phyloP scores from a whole-genome alignment of 2,797 vertebrate species.

The Neosilurus hyrtlii region DNA sequence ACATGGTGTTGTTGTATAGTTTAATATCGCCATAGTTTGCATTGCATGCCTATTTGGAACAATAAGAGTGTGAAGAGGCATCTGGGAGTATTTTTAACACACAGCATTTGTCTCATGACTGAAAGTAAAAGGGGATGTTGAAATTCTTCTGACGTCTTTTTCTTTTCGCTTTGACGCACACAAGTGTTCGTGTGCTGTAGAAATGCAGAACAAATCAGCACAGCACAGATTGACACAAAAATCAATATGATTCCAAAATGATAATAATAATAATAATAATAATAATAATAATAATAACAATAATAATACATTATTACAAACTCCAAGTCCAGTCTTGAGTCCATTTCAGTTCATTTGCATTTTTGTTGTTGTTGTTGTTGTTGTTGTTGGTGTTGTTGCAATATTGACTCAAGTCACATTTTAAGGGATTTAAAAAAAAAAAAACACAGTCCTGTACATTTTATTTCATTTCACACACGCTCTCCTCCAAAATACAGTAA shows the following conservation, averaged over 20 bases:
- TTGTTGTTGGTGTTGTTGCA: too few species aligned
- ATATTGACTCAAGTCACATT: neutral
- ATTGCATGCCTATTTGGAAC: neutral
- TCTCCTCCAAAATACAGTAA: neutral
- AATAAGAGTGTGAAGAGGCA: neutral
- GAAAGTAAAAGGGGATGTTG: slow-evolving; percentile 6
- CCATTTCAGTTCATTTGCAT: slow-evolving; percentile 19
- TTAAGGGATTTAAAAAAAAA: slow-evolving; percentile 7
- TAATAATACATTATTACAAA: slow-evolving; percentile 25
- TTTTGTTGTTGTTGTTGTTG: too few species aligned
- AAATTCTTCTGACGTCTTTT: slow-evolving; percentile 1
- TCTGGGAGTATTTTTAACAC: neutral
- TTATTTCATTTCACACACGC: neutral
- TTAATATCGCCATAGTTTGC: neutral
- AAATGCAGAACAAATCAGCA: slow-evolving; percentile 8
- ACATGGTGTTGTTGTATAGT: neutral
- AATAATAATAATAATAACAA: slow-evolving; percentile 32
- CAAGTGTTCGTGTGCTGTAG: neutral
- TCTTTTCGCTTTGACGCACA: neutral
- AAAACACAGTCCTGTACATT: slow-evolving; percentile 8
- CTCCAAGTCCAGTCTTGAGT: slow-evolving; percentile 5
- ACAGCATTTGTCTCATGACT: neutral
- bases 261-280: slow-evolving; percentile 19
- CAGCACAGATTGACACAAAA: neutral
- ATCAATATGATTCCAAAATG: slow-evolving; percentile 9